These are phyloP conservation scores for Drosophila gaucha DNA, from an alignment of 2,888 invertebrate genomes.

Conservation along the genomic window DNA sequence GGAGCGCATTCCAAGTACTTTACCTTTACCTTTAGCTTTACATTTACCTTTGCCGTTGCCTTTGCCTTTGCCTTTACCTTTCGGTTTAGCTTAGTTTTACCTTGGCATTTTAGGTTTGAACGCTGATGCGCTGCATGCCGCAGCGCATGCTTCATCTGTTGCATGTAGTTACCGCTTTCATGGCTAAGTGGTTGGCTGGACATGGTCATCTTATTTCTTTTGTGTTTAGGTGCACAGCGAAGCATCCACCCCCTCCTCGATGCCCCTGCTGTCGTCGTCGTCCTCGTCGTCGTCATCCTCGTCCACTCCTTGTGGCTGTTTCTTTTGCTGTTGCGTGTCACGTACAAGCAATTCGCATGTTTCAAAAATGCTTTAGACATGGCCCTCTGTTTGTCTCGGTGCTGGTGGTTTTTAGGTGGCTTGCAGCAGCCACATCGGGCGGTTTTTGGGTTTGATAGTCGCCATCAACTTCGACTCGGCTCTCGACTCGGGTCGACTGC, in stretches of 20 bases:
- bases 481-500: conserved; percentile 9
- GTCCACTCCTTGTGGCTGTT: conserved; percentile 51
- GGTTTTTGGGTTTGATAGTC: conserved; percentile 60
- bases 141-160: conserved; percentile 80
- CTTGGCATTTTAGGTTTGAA: conserved; percentile 60
- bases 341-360: conserved; percentile 84
- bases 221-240: conserved; percentile 63
- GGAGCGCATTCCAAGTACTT: conserved; percentile 72
- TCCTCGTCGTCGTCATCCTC: conserved; percentile 18
- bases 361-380: conserved; percentile 82
- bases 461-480: conserved; percentile 56
- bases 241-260: conserved; percentile 1
- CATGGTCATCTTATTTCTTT: conserved; percentile 69
- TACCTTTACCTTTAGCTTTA: conserved; percentile 51
- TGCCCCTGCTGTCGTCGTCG: conserved; percentile 3
- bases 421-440: conserved; percentile 20
- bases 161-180: conserved; percentile 80
- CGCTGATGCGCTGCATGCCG: conserved; percentile 69
- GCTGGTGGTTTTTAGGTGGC: conserved; percentile 54
- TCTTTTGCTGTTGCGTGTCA: conserved; percentile 82
- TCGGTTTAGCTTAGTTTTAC: conserved; percentile 56
- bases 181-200: conserved; percentile 80
- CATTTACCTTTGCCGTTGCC: conserved; percentile 26
- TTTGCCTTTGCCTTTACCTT: conserved; percentile 48
- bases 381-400: conserved; percentile 68